These are phyloP conservation scores for Brachyalestes nurse DNA, from an alignment of 2,797 vertebrate genomes.

Conservation along the genomic window DNA sequence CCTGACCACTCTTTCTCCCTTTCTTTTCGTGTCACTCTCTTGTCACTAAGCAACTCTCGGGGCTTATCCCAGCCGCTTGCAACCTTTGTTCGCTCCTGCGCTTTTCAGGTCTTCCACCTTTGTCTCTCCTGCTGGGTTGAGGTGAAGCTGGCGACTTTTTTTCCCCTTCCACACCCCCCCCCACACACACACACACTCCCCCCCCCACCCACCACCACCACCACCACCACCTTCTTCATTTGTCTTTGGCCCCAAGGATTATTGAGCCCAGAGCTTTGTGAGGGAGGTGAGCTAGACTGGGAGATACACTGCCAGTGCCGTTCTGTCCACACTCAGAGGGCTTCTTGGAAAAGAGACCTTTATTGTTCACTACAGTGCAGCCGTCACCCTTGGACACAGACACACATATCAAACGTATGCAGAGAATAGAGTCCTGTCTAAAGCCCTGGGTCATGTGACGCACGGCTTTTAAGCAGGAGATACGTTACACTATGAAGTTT, in stretches of 20 bases:
- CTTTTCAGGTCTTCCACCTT: slow-evolving; percentile 66
- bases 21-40: slow-evolving; percentile 59
- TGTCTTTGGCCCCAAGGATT: slow-evolving; percentile 53
- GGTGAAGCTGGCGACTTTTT: slow-evolving; percentile 61
- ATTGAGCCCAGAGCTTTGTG: slow-evolving; percentile 48
- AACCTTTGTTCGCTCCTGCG: slow-evolving; percentile 60
- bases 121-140: slow-evolving; percentile 62
- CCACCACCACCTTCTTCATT: slow-evolving; percentile 26
- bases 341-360: slow-evolving; percentile 34
- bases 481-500: neutral
- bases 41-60: slow-evolving; percentile 63
- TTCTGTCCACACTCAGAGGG: slow-evolving; percentile 45
- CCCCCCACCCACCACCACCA: too few species aligned
- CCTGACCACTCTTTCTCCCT: slow-evolving; percentile 45
- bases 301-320: slow-evolving; percentile 42
- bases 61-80: slow-evolving; percentile 47
- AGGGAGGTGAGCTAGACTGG: slow-evolving; percentile 35
- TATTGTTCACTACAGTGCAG: slow-evolving; percentile 41
- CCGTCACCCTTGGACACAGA: slow-evolving; percentile 32
- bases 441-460: neutral
- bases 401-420: slow-evolving; percentile 22
- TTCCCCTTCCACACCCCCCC: too few species aligned
- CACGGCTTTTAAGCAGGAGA: neutral
- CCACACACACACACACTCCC: too few species aligned
- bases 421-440: neutral